Base-by-base conservation (phyloP, 2,888 invertebrate species). In the Sphaeridia pumilis region DNA sequence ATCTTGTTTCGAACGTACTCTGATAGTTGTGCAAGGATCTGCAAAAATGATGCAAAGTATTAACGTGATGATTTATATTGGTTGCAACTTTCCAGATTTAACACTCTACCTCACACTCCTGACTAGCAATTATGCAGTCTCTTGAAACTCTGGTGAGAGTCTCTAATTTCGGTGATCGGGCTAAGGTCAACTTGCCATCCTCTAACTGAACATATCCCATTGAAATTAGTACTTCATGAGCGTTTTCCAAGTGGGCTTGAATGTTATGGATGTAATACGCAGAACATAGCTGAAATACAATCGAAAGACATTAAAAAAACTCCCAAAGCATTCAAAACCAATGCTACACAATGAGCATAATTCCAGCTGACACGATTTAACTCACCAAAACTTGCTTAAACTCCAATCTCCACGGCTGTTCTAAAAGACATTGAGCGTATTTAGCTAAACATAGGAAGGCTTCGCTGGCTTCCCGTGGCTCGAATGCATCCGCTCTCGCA, bases 241-340 rank as follows among this genome's bases (percentile, higher is more conserved):
- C 84, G 48, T 84, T 84, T 24, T 81, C 75, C 67, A 90, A 74
- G 70, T 87, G 83, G 2, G 83, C 80, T 66, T 85, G 84, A 38
- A 90, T 81, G 68, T 88, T 84, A 69, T 90, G 88, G 67, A 87
- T 86, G 72, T 81, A 90, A 71, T 83, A 89, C 7, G 90, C 90
- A 59, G 83, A 83, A 72, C 87, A 89, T 63, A 85, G 76, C 88
- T 88, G 70, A 41, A n/a, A 67, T 70, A 57, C 58, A 48, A 60
- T 44, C 2, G 21, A 47, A 46, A 52, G 17, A 25, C 27, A 43
- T 34, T 12, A 10, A 10, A 41, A 41, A 41, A n/a, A 41, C 17
- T 12, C 34, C 10, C 14, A 49, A 45, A 17, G 35, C 17, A 31
- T 17, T 20, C 41, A 46, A 42, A 45, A 22, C 12, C 36, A 53